Evolutionary conservation across 2,888 invertebrate genomes (phyloP).

Genomic region (Chaetogeoica ovagalla): DNA sequence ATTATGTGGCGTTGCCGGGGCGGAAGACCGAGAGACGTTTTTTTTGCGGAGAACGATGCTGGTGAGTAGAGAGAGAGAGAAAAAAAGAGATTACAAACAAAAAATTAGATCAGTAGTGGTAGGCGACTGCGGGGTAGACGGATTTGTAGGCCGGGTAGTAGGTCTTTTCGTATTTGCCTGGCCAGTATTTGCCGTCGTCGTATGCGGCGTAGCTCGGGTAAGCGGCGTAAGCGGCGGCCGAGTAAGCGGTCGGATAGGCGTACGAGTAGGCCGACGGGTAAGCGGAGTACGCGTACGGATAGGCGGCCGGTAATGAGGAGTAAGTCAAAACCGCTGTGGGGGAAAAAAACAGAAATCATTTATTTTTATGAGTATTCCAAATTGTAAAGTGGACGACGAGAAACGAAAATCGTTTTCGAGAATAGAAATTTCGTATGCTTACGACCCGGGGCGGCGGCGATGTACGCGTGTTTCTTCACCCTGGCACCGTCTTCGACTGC

Average conservation of each 20-base stretch:
- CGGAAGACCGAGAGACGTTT: too few relatives aligned
- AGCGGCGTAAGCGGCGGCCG: conserved; percentile 37
- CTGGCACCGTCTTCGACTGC: conserved; percentile 17
- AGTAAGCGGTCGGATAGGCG: conserved; percentile 34
- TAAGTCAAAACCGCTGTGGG: conserved; percentile 46
- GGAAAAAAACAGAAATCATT: too few relatives aligned
- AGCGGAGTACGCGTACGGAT: conserved; percentile 43
- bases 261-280: conserved; percentile 50
- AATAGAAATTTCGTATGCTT: neutral
- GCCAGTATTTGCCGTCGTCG: conserved; percentile 55
- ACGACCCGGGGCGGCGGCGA: conserved; percentile 27
- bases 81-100: too few relatives aligned
- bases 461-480: conserved; percentile 54
- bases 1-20: too few relatives aligned
- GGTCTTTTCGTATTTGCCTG: conserved; percentile 55
- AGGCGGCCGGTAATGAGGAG: conserved; percentile 28
- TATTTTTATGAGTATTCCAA: too few relatives aligned
- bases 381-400: too few relatives aligned
- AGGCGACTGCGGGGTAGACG: conserved; percentile 35
- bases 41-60: too few relatives aligned
- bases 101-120: conserved; percentile 29
- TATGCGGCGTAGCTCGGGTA: conserved; percentile 50
- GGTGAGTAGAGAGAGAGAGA: too few relatives aligned
- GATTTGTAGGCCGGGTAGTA: conserved; percentile 52
- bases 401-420: too few relatives aligned